phyloP scores from a whole-genome alignment of 2,113 vertebrate species.

The Apus apus region DNA sequence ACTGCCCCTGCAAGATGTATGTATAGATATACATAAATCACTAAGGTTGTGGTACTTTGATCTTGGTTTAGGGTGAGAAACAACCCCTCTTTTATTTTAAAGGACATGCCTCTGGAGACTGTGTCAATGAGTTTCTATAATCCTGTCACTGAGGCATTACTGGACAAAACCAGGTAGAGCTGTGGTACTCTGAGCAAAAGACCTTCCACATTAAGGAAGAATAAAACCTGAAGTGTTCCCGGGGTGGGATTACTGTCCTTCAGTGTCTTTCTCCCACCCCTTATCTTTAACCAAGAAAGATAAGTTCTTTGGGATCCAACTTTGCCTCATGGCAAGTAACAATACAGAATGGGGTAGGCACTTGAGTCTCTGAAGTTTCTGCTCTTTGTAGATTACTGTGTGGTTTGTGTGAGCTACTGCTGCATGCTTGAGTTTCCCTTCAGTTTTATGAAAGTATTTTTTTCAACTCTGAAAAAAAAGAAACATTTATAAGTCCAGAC shows the following conservation, averaged over 20 bases:
- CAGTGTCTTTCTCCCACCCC: background rate
- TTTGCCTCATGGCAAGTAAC: background rate
- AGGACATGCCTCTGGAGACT: background rate
- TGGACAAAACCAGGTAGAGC: constrained; percentile 6
- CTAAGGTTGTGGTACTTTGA: background rate
- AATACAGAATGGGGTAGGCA: background rate
- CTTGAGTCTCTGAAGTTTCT: constrained; percentile 26
- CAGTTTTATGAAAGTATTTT: constrained; percentile 46
- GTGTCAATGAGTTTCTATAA: background rate
- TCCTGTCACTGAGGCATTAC: background rate
- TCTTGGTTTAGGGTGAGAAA: constrained; percentile 5
- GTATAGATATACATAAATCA: constrained; percentile 35
- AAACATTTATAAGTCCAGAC: constrained; percentile 37
- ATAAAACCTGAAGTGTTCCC: background rate
- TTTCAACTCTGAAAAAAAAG: constrained; percentile 38
- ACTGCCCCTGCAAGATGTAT: constrained; percentile 30
- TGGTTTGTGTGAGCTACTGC: constrained; percentile 49
- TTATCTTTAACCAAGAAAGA: constrained; percentile 38
- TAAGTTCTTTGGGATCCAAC: background rate
- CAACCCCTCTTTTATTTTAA: background rate
- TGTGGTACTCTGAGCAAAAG: background rate
- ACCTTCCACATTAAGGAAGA: background rate
- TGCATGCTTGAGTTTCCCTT: constrained; percentile 67
- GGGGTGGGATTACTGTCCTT: background rate
- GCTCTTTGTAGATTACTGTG: background rate